Evolutionary conservation across 2,113 vertebrate genomes (phyloP), one percentile per base, ranked within the genome.

Genomic region (Oreochromis niloticus): DNA sequence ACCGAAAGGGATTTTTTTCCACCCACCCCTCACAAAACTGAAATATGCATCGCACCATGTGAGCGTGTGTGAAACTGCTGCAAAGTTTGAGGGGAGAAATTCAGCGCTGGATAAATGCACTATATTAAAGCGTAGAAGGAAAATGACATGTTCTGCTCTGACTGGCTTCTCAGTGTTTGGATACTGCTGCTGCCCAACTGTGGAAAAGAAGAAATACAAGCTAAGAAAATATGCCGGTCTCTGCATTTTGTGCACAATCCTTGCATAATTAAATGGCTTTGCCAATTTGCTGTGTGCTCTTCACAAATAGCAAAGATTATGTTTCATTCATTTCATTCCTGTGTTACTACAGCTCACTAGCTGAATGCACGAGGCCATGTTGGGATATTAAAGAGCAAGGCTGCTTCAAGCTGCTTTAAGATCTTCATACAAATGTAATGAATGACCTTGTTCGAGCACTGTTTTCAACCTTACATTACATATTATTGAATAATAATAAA

Each of bases 201-300:
- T 78, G 73, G 7, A 78, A 52, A 78, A 34, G 2, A 50, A 34
- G 1, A 1, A 50, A 78, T 7, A 50, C 27, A 8, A 78, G 46
- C 27, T 50, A 50, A 78, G 27, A 78, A n/a, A 52, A 78, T 52
- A 32, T 13, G 27, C 27, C 12, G 3, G 6, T 52, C 46, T 78
- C 46, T 78, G 46, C 17, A n/a, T 52, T 46, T 73, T 17, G 13
- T 46, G 13, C 68, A 73, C 41, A 27, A 73, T 10, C 13, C 39
- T 16, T 73, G 66, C 66, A 73, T 73, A 46, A 46, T 46, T 73
- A 73, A 73, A 73, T 73, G 22, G 68, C 34, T 46, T 27, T 73
- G 68, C 61, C 3, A 39, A 39, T 39, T 39, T 39, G 61, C 4
- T 22, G 22, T 66, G 61, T 39, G 61, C 2, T 39, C 61, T 66